A percentile compares a stretch with the other conserved stretches of the same genome.
Conservation (phyloP, 2,797 vertebrate species). For the Balearica regulorum region DNA sequence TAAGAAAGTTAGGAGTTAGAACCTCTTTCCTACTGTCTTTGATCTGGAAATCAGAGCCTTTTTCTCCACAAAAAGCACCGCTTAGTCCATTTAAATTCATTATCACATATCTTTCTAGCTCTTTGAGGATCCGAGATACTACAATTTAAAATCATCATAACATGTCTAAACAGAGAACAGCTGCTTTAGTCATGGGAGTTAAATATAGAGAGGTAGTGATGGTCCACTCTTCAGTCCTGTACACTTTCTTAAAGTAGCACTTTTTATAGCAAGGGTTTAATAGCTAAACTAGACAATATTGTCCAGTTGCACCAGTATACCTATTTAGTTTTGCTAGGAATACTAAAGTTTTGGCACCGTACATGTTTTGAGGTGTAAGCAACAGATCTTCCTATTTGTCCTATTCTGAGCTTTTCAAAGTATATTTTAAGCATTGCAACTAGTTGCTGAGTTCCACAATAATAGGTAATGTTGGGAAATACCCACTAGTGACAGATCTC, state of each 20-base stretch:
- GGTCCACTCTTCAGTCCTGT: neutral
- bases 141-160: neutral
- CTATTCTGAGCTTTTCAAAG: neutral
- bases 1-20: neutral
- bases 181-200: neutral
- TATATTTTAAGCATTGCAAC: neutral
- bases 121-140: neutral
- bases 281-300: neutral
- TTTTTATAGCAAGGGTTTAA: neutral
- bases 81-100: neutral
- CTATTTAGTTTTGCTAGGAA: neutral
- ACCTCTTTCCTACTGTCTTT: neutral
- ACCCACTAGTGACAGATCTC: neutral
- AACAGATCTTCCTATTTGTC: neutral
- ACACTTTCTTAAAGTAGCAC: neutral
- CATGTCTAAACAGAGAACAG: neutral
- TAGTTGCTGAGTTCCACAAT: neutral
- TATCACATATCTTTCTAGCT: neutral
- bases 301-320: neutral
- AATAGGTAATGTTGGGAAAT: neutral
- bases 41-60: neutral
- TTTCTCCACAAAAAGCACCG: neutral
- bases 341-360: neutral
- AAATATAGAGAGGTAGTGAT: neutral
- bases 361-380: neutral